Base-by-base conservation (phyloP, 2,888 invertebrate genomes). In the Ametastegia equiseti region DNA sequence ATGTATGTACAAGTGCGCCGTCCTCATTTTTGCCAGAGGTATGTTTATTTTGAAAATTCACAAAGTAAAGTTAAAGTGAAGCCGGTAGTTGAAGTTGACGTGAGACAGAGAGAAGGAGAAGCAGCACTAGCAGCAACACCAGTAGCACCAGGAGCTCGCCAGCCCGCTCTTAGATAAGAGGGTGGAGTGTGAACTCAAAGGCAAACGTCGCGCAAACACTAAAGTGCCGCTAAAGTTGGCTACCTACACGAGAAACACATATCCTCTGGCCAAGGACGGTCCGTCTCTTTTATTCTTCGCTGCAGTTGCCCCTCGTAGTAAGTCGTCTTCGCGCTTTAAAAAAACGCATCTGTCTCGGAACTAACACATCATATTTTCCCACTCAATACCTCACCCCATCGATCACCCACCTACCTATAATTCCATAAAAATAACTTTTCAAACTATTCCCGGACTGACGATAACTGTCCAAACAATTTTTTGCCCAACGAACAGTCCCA, bases 1-100 rank as follows among this genome's bases (percentile, higher is more conserved):
- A 54, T 23, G 23, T 54, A 54, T 23, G 54, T 57, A 33, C 54
- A 73, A n/a, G 19, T 50, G 54, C 19, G 27, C 5, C 60, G 78
- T 78, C 60, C 78, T 45, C 78, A 63, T 78, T 78, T 71, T 78
- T 63, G 27, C 78, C n/a, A 1, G 60, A 78, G 57, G 42, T 60
- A 78, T 78, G 60, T 78, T 57, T 78, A 60, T 60, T 78, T 78
- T 78, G 27, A 78, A 78, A 78, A 78, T 78, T 78, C 78, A 63
- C 78, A 78, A 78, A 57, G 78, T 78, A 57, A 78, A 60, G 75
- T 71, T 50, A 30, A 75, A 57, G 54, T 23, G 30, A 71, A 33
- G 30, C 39, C 39, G 13, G 63, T 15, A 39, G 33, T 19, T 27
- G 67, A 42, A 63, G 78, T 63, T 78, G 78, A 78, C 78, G 30